These are phyloP conservation scores for Tenrec ecaudatus DNA, from an alignment of 2,113 vertebrate genomes.

Conservation along the genomic window DNA sequence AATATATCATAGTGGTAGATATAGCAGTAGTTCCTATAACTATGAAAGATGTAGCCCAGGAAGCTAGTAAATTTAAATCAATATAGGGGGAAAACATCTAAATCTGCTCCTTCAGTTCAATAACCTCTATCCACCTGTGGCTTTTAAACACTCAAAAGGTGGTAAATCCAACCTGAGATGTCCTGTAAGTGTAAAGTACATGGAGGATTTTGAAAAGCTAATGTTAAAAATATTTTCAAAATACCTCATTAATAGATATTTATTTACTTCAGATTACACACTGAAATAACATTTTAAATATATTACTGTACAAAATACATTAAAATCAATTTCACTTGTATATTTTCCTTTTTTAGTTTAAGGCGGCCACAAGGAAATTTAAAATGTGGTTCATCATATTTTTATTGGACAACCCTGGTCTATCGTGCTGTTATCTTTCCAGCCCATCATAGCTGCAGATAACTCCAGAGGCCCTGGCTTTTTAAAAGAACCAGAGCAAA, in stretches of 20 bases:
- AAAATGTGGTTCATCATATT: not conserved
- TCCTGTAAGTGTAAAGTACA: not conserved
- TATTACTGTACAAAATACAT: not conserved
- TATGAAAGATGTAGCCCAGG: not conserved
- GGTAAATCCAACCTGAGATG: not conserved
- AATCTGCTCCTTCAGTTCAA: not conserved
- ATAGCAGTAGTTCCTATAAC: not conserved
- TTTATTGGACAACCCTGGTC: not conserved
- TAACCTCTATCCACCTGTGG: not conserved
- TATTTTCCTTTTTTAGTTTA: not conserved
- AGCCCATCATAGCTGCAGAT: not conserved
- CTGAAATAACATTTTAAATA: not conserved
- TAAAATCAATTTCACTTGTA: not conserved
- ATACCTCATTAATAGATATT: not conserved
- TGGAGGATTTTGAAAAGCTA: not conserved
- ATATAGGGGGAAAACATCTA: not conserved
- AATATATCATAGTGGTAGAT: not conserved
- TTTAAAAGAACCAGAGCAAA: constrained; percentile 14
- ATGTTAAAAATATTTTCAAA: not conserved
- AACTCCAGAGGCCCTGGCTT: not conserved
- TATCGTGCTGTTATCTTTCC: not conserved
- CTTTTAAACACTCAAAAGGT: not conserved
- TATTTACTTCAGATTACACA: not conserved
- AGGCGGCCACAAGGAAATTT: not conserved
- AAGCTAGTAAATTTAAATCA: not conserved